These are phyloP conservation scores for Callospermophilus lateralis DNA, from an alignment of 2,113 vertebrate genomes.

Conservation along the genomic window DNA sequence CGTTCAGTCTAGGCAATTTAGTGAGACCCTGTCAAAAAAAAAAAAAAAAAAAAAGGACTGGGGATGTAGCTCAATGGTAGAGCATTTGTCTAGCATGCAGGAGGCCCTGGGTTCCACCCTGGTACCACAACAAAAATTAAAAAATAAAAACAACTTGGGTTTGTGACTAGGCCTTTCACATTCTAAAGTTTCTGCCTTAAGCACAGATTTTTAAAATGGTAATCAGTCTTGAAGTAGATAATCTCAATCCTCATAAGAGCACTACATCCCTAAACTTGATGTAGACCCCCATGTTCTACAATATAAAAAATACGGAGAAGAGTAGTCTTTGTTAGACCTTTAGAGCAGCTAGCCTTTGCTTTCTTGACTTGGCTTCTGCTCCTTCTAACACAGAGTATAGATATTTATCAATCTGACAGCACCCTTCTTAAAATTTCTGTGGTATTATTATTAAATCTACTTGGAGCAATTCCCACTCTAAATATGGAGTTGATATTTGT, in stretches of 20 bases:
- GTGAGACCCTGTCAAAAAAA: neutral
- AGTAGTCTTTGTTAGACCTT: neutral
- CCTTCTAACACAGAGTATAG: neutral
- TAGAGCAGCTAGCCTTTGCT: neutral
- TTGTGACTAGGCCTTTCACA: neutral
- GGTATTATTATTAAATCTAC: neutral
- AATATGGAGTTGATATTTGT: neutral
- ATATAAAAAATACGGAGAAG: neutral
- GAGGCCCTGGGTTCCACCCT: neutral
- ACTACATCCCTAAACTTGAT: neutral
- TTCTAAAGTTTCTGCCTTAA: neutral
- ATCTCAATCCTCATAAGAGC: neutral
- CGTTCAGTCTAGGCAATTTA: neutral
- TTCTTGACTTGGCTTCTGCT: slow-evolving; percentile 25
- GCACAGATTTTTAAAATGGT: neutral
- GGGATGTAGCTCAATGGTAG: neutral
- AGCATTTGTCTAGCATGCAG: neutral
- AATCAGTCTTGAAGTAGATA: neutral
- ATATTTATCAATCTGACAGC: neutral
- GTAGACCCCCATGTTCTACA: neutral
- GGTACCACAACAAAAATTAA: neutral
- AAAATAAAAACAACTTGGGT: neutral
- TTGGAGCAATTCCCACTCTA: neutral
- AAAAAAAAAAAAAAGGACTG: neutral
- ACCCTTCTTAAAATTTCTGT: neutral